Conservation (phyloP, 2,113 vertebrate genomes). For the Microcebus murinus region DNA sequence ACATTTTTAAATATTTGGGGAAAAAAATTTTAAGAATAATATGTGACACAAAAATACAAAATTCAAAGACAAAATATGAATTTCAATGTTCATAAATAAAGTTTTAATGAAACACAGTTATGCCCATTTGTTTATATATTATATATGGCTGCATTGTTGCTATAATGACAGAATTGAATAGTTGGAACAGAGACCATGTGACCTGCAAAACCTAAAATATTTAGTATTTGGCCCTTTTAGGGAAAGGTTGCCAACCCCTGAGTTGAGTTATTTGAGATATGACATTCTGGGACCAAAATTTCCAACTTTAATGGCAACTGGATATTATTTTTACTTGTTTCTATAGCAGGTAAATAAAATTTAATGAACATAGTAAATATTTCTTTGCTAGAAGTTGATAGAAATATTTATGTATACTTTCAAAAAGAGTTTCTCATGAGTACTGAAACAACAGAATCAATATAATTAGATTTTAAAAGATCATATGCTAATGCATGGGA, state of each 20-base stretch:
- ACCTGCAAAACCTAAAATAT: not conserved
- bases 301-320: not conserved
- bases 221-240: not conserved
- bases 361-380: not conserved
- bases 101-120: not conserved
- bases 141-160: not conserved
- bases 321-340: slow-evolving; percentile 9
- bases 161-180: not conserved
- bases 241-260: not conserved
- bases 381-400: not conserved
- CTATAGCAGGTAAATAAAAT: not conserved
- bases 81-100: slow-evolving; percentile 18
- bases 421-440: slow-evolving; percentile 7
- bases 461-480: not conserved
- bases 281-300: not conserved
- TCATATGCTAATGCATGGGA: not conserved
- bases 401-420: slow-evolving; percentile 24
- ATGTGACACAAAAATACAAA: not conserved
- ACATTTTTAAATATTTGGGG: not conserved
- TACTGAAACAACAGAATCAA: not conserved
- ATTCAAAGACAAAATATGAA: not conserved
- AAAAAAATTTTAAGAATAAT: not conserved
- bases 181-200: not conserved
- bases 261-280: not conserved
- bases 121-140: not conserved